These are phyloP conservation scores for Apoderus coryli DNA, from an alignment of 2,888 invertebrate genomes.

Conservation along the genomic window DNA sequence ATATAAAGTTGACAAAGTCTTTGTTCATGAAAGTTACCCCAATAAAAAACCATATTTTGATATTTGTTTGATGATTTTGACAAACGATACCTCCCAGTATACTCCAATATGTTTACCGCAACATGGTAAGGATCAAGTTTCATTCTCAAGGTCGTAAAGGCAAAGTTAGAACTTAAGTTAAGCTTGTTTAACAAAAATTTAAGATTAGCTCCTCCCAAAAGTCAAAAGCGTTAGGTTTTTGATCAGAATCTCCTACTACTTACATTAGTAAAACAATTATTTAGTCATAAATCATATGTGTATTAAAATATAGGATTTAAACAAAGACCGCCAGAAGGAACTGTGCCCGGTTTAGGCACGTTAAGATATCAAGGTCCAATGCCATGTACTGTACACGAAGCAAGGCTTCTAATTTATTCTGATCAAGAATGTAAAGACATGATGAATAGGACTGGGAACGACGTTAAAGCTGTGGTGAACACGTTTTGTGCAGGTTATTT, in stretches of 20 bases:
- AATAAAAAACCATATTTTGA: constrained; percentile 27
- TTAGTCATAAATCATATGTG: no score
- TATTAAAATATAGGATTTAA: no score
- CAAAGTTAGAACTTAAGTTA: no score
- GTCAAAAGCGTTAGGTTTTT: no score
- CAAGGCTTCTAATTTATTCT: constrained; percentile 26
- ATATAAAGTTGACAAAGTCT: constrained; percentile 24
- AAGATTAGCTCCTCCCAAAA: no score
- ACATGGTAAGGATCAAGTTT: constrained; percentile 18
- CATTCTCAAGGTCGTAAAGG: neutral
- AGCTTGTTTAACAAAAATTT: no score
- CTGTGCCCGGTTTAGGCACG: constrained; percentile 28
- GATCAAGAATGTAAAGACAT: constrained; percentile 25
- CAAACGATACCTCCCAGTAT: constrained; percentile 21
- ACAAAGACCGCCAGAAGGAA: constrained; percentile 24
- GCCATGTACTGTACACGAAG: constrained; percentile 30
- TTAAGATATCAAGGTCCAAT: constrained; percentile 23
- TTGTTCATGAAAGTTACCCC: constrained; percentile 28
- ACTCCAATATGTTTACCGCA: constrained; percentile 28
- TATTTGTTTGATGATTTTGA: constrained; percentile 26
- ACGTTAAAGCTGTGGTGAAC: constrained; percentile 20
- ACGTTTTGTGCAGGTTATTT: constrained; percentile 42
- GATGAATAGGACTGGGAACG: constrained; percentile 24
- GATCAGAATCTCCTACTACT: no score
- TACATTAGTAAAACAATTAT: no score